Conservation (phyloP, 2,888 invertebrate genomes). For the Mythimna impura region DNA sequence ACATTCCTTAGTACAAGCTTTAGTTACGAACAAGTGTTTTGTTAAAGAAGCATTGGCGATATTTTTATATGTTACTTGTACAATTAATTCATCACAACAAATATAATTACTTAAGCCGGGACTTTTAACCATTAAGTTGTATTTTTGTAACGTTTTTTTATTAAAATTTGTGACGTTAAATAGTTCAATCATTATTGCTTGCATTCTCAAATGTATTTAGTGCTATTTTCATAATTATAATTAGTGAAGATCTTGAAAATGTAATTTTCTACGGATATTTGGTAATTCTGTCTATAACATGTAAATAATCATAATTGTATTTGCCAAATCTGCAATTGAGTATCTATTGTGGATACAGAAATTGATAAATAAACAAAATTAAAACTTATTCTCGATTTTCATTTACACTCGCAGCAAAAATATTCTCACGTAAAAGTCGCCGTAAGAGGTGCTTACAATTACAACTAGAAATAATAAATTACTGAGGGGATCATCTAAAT, state of each 20-base stretch:
- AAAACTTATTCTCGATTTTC: slow-evolving; percentile 67
- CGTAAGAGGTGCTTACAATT: not conserved
- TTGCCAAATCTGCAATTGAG: slow-evolving; percentile 81
- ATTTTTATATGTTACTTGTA: slow-evolving; percentile 69
- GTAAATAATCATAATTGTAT: slow-evolving; percentile 80
- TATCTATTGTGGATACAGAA: slow-evolving; percentile 90
- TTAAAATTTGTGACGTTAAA: slow-evolving; percentile 53
- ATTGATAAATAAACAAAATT: slow-evolving; percentile 89
- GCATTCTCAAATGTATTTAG: slow-evolving; percentile 50
- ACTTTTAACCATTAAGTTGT: slow-evolving; percentile 72
- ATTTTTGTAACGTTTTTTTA: slow-evolving; percentile 76
- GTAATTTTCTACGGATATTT: slow-evolving; percentile 69
- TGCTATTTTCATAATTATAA: slow-evolving; percentile 59
- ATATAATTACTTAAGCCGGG: slow-evolving; percentile 71
- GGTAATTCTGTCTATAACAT: slow-evolving; percentile 68
- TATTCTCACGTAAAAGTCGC: not conserved
- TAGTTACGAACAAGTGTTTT: slow-evolving; percentile 82
- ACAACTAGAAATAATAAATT: not conserved
- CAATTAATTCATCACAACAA: slow-evolving; percentile 77
- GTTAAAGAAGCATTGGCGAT: slow-evolving; percentile 68
- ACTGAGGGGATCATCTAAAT: not conserved
- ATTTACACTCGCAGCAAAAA: slow-evolving; percentile 24
- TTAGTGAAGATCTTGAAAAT: slow-evolving; percentile 66
- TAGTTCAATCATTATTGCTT: slow-evolving; percentile 50
- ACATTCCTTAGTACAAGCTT: slow-evolving; percentile 82